Percentiles rank a stretch among this genome's conserved stretches.
Evolutionary conservation across 2,888 invertebrate genomes (phyloP).

Genomic region (Panzeria rudis): DNA sequence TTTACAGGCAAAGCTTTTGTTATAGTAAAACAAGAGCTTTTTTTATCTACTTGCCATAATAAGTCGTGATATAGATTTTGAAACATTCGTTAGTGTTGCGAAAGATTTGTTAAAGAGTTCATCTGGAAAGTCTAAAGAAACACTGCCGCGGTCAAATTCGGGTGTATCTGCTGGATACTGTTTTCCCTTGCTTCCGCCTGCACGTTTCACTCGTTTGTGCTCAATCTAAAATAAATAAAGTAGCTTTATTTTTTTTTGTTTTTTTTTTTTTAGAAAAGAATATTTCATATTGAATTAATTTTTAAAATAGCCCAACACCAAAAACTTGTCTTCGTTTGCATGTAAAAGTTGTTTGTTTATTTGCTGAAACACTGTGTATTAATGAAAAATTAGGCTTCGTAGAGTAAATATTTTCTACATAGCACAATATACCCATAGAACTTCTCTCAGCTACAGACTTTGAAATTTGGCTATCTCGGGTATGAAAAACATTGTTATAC

Average conservation of each 20-base stretch:
- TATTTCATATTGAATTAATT: background rate
- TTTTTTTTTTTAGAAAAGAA: background rate
- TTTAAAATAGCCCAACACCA: background rate
- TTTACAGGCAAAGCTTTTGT: constrained; percentile 19
- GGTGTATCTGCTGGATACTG: constrained; percentile 84
- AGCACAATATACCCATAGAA: too few relatives aligned
- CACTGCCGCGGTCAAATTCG: constrained; percentile 84
- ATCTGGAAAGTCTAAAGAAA: constrained; percentile 86
- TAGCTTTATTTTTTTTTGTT: background rate
- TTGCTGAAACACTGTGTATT: too few relatives aligned
- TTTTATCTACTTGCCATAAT: constrained; percentile 85
- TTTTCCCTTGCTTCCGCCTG: constrained; percentile 74
- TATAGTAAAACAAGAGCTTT: constrained; percentile 32
- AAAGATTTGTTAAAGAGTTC: constrained; percentile 86
- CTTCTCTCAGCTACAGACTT: too few relatives aligned
- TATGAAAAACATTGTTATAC: too few relatives aligned
- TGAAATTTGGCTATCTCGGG: too few relatives aligned
- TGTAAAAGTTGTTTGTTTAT: too few relatives aligned
- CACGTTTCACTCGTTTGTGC: constrained; percentile 73
- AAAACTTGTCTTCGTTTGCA: background rate
- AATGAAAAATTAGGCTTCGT: too few relatives aligned
- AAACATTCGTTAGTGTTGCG: constrained; percentile 85
- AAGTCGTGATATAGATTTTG: constrained; percentile 85
- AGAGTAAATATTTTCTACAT: too few relatives aligned
- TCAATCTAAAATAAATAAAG: constrained; percentile 41